Percentiles rank a stretch among this genome's conserved stretches.
phyloP scores from a whole-genome alignment of 2,888 invertebrate species.

The Latrodectus hesperus region DNA sequence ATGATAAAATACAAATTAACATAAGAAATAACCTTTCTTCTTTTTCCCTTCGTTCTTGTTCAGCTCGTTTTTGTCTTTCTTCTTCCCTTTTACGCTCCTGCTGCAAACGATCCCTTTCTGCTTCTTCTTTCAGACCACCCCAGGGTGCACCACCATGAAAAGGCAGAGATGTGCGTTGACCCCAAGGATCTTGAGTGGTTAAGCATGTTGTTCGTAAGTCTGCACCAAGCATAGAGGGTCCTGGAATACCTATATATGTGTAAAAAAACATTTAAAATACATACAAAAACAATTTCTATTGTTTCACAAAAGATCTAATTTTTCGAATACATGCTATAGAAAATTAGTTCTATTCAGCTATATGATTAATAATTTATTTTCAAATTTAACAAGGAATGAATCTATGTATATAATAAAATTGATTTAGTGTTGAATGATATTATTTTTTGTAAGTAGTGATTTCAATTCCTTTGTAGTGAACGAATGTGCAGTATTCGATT shows the following conservation, averaged over 20 bases:
- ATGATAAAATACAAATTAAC: background rate
- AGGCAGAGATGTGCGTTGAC: slow-evolving; percentile 77
- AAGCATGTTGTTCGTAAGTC: slow-evolving; percentile 29
- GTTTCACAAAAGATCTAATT: no score
- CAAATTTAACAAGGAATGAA: no score
- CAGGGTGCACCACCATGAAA: slow-evolving; percentile 73
- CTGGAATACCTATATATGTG: slow-evolving; percentile 42
- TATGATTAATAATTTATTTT: no score
- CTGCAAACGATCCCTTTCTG: slow-evolving; percentile 76
- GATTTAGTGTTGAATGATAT: no score
- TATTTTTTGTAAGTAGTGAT: no score
- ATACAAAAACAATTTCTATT: background rate
- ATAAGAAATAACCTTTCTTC: slow-evolving; percentile 76
- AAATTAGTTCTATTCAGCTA: no score
- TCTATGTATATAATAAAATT: no score
- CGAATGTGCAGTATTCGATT: no score
- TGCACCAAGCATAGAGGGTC: slow-evolving; percentile 50
- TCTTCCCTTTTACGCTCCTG: slow-evolving; percentile 74
- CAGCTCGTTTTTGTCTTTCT: slow-evolving; percentile 78
- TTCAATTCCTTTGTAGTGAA: no score
- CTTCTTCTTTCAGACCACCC: slow-evolving; percentile 73
- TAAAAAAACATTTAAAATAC: background rate
- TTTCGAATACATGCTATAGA: no score
- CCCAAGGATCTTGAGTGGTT: slow-evolving; percentile 72
- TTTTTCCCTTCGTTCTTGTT: slow-evolving; percentile 79